phyloP scores from a whole-genome alignment of 2,888 invertebrate species.

The Eremobia ochroleuca region DNA sequence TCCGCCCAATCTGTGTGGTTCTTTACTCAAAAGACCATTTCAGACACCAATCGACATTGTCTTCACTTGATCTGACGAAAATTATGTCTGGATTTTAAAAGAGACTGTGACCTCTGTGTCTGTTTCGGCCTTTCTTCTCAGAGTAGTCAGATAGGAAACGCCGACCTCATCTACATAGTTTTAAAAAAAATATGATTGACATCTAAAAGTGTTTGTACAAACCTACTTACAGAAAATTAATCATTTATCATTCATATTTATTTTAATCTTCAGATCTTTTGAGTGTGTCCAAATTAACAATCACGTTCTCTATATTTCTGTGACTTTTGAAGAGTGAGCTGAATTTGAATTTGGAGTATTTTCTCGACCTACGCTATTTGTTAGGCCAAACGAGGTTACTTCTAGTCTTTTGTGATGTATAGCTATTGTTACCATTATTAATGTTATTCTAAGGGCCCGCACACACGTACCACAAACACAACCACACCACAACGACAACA shows the following conservation, averaged over 20 bases:
- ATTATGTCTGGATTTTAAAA: no score
- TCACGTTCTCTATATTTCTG: background rate
- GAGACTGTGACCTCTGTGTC: no score
- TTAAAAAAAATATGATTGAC: no score
- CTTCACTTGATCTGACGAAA: no score
- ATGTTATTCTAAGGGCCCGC: background rate
- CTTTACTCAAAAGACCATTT: no score
- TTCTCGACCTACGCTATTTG: background rate
- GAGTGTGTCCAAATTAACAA: constrained; percentile 7
- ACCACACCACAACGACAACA: background rate
- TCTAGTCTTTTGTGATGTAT: constrained; percentile 4
- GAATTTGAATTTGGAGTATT: constrained; percentile 16
- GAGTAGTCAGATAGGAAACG: no score
- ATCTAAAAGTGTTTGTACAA: no score
- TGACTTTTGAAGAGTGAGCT: background rate
- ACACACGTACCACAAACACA: background rate
- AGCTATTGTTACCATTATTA: background rate
- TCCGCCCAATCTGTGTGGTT: no score
- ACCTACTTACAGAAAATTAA: no score
- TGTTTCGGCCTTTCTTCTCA: no score
- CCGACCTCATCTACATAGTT: no score
- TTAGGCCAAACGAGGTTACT: background rate
- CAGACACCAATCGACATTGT: no score
- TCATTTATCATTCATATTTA: constrained; percentile 1
- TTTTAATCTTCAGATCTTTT: background rate